Conservation (phyloP, 2,113 vertebrate species). For the Podarcis muralis region DNA sequence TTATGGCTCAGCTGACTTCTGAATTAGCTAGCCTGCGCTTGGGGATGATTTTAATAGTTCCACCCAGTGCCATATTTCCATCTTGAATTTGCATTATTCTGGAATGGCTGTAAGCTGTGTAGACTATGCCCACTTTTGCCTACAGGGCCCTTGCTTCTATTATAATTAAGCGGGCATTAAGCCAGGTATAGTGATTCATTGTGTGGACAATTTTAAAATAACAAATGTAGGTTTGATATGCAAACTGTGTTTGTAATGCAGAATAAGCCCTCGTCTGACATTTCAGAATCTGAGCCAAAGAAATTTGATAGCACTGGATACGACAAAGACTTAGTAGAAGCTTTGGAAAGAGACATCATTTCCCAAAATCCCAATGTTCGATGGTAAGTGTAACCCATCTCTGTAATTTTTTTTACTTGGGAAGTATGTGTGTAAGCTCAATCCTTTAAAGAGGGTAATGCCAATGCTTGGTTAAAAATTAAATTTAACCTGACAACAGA, state of each 20-base stretch:
- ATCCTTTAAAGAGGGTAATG: background rate
- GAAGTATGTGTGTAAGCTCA: background rate
- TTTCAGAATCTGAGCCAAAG: slow-evolving; percentile 88
- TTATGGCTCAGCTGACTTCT: background rate
- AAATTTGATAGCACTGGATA: slow-evolving; percentile 93
- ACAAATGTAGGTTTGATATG: background rate
- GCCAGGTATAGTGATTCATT: background rate
- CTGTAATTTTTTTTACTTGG: background rate
- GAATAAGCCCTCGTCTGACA: slow-evolving; percentile 85
- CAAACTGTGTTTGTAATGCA: slow-evolving; percentile 58
- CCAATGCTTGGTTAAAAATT: background rate
- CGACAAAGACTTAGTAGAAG: slow-evolving; percentile 95
- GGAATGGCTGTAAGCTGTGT: background rate
- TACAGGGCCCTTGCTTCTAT: background rate
- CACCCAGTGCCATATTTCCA: background rate
- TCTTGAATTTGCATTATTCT: background rate
- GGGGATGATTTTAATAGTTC: background rate
- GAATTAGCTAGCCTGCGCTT: too few relatives aligned
- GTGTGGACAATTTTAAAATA: background rate
- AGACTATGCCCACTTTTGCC: background rate
- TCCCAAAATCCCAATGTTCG: slow-evolving; percentile 96
- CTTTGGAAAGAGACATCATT: slow-evolving; percentile 97
- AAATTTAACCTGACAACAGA: background rate
- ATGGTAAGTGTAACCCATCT: slow-evolving; percentile 81
- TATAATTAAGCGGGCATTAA: background rate